Base-by-base conservation (phyloP, 2,888 invertebrate genomes). In the Subacronicta megacephala region DNA sequence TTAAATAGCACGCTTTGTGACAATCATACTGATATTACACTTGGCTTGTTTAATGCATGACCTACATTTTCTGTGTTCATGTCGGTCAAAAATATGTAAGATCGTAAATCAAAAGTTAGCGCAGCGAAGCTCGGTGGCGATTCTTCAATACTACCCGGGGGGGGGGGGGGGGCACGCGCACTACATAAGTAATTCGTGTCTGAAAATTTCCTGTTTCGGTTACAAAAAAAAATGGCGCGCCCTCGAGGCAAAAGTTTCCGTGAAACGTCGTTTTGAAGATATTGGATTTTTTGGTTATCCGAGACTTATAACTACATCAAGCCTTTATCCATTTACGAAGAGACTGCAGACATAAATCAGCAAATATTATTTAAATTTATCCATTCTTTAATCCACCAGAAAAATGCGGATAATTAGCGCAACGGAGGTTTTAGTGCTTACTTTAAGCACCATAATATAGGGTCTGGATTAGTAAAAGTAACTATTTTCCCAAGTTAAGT, bases 61-160 rank as follows among this genome's bases (percentile, higher is more conserved):
- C 45, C 49, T 38, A 59, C 36, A 42, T 55, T 40, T 50, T 20
- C 15, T 29, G 6, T 40, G 58, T 63, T 42, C 60, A 52, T 60
- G 57, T 46, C 43, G 69, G 52, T 69, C 63, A 66, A 72, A 76
- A 75, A 76, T 74, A 62, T 53, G 64, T 62, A 65, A 49, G 51
- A 38, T 57, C 74, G 63, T 82, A 82, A 80, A 82, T 82, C 78
- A 82, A 75, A 81, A 79, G 64, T 79, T 74, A 61, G 62, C 60
- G 38, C 55, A 53, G 42, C 43, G 55, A 53, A 52, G 60, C 63
- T 59, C 51, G 56, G 52, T 62, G 75, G 75, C 65, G 64, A 81
- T 77, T 69, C 69, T 59, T 71, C 73, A 67, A 74, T 75, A 74
- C 67, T 52, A 69, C 74, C 65, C 74, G 7, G 7, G 58, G 44